Evolutionary conservation across 2,888 invertebrate species (phyloP).

Genomic region (Strigamia crassipes): DNA sequence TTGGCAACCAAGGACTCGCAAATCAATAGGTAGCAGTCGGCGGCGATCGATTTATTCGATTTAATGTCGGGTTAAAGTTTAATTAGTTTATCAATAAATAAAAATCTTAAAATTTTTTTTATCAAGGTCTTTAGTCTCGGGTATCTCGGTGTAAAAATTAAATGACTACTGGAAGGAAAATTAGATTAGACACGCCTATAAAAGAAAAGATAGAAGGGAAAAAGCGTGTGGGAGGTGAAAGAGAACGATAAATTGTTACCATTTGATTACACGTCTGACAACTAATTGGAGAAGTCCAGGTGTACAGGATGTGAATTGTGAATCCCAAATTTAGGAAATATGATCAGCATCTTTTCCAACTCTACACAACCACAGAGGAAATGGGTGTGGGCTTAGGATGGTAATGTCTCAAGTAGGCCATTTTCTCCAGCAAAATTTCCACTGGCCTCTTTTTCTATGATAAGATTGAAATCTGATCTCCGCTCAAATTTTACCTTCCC

Average conservation of each 20-base stretch:
- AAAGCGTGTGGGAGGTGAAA: not conserved
- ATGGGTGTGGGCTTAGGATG: not conserved
- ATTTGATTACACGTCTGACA: not conserved
- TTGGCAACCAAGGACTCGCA: conserved; percentile 17
- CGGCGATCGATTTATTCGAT: conserved; percentile 6
- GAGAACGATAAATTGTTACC: not conserved
- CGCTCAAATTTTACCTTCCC: not conserved
- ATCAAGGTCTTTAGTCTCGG: not conserved
- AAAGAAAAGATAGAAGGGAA: not conserved
- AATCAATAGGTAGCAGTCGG: not conserved
- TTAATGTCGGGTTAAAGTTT: not conserved
- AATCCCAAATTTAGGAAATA: conserved; percentile 8
- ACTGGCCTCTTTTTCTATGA: not conserved
- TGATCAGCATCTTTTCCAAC: not conserved
- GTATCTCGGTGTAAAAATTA: not conserved
- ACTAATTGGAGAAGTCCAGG: conserved; percentile 4
- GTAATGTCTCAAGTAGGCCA: not conserved
- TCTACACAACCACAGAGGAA: not conserved
- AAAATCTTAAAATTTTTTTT: not conserved
- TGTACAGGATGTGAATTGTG: conserved; percentile 14
- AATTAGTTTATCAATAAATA: not conserved
- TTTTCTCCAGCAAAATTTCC: not conserved
- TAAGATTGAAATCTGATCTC: conserved; percentile 29
- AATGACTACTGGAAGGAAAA: not conserved
- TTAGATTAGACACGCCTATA: conserved; percentile 2